Evolutionary conservation across 35 echinoderm and acorn worm genomes (phyloP), one percentile per base, ranked within the genome.

Genomic region (Acanthaster planci): DNA sequence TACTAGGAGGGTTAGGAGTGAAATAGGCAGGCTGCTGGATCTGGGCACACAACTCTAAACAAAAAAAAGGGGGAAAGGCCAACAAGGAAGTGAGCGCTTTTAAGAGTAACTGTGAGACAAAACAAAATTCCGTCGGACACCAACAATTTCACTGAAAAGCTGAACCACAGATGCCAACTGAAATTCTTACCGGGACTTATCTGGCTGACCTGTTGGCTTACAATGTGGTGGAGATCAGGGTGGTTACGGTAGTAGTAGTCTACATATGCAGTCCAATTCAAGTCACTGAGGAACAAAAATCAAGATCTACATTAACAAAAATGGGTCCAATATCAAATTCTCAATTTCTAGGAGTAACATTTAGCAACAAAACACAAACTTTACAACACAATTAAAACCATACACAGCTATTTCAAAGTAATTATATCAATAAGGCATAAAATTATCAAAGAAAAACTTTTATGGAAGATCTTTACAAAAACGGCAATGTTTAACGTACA

Each of bases 171-270:
- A 5, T 68, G 60, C n/a, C 60, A 68, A 27, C 17, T 68, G 5
- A 23, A 68, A 77, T n/a, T 19, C 76, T 80, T 60, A 93, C 91
- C 91, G 47, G 81, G 81, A 31, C 29, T 77, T 9, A 93, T 40
- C 76, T 93, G 91, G 29, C 67, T 77, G 36, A 60, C 50, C 22
- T 39, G 52, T 35, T 88, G 80, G 50, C 83, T 89, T 37, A 51
- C 37, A 54, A 79, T 72, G 29, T 38, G 53, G 32, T 78, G 21
- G 38, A 97, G 77, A 27, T 38, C 64, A 0, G 91, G 90, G 64
- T 97, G 94, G 47, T 76, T 51, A 23, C 87, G 79, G 37, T 78
- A 88, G 75, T 99, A 99, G 67, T 94, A 89, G 30, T 99, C 96
- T 32, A 90, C 77, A 84, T 99, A 99, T 39, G 83, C 64, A 17